Base-by-base conservation (phyloP, 1,140 invertebrate species). In the Littorina saxatilis region DNA sequence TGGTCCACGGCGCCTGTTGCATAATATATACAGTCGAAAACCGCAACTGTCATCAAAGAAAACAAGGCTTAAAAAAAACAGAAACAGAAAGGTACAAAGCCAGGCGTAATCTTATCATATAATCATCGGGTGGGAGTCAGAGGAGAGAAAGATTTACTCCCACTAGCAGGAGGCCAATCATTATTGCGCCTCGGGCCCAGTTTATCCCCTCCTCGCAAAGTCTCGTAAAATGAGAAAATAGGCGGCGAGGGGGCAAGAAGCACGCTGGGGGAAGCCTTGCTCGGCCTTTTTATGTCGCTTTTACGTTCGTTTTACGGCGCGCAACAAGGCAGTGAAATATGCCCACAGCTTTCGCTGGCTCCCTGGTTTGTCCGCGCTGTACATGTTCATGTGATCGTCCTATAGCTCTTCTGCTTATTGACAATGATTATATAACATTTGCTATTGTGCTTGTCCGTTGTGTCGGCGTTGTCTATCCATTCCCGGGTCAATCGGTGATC, bases 301-400 rank as follows among this genome's bases (percentile, higher is more conserved):
- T 61, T 61, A 61, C 27, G 7, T 4, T 7, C 58, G 7, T 61
- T 61, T 61, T 7, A 61, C 23, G 58, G 58, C 58, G 17, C 58
- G 58, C 58, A n/a, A 61, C 58, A 61, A 61, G 58, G 58, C 58
- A n/a, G 58, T 61, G 58, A 61, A 61, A 61, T 61, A 61, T 61
- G 58, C 58, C 58, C 58, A 23, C 58, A 61, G n/a, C 58, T 7
- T 61, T 23, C 58, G 23, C 23, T 52, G 50, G 50, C 58, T 61
- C 20, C 58, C n/a, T 61, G 58, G 58, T 61, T 52, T 52, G 11
- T 11, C 50, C 9, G 23, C 58, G 58, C 27, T 61, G 9, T 61
- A 5, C 27, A n/a, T 61, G 58, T 61, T 61, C 9, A 13, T 52
- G 50, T 52, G n/a, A 47, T 47, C 7, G 17, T 47, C 43, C 17